Evolutionary conservation across 2,797 vertebrate genomes (phyloP), one percentile per base, ranked within the genome.

Genomic region (Paedocypris micromegethes): DNA sequence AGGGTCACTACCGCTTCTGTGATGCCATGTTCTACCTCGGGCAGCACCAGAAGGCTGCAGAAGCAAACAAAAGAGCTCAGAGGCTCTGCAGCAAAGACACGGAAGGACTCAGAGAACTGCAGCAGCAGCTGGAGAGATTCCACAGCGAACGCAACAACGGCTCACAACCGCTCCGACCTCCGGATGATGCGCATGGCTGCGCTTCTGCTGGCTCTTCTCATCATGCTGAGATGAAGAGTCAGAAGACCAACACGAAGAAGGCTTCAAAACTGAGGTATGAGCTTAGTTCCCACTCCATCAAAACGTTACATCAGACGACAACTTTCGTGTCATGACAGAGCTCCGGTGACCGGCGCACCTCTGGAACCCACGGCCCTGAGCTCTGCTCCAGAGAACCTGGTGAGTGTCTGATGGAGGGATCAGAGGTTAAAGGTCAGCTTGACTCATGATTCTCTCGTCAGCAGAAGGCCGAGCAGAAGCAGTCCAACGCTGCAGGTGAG

Each of bases 1-100:
- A 98, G 96, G 95, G 94, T 68, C 96, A 98, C 78, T 92, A 97
- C 68, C 92, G 92, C 40, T 97, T 88, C 81, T 96, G 93, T 77
- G 94, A 94, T 79, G 94, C 94, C 0, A 81, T 98, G 70, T 91
- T 88, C n/a, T 77, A 60, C 51, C 48, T 95, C 75, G 93, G 92
- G 2, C 83, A 91, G 44, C 46, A 79, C 0, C 67, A 80, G 6
- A 82, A 79, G 78, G 95, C 96, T 2, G 42, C 96, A 4, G 74
- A 86, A 64, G 89, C 92, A n/a, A 97, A 96, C 72, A 1, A 5
- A 2, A 82, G 68, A 7, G 96, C 90, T 55, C 91, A 83, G 73
- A 58, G 47, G 0, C 72, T 92, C 4, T 98, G 94, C 83, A 80
- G 6, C 49, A 8, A 79, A 0, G 78, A 83, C 79, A 49, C 59